Conservation (phyloP, 23 tunicate genomes). For the Halocynthia roretzi region DNA sequence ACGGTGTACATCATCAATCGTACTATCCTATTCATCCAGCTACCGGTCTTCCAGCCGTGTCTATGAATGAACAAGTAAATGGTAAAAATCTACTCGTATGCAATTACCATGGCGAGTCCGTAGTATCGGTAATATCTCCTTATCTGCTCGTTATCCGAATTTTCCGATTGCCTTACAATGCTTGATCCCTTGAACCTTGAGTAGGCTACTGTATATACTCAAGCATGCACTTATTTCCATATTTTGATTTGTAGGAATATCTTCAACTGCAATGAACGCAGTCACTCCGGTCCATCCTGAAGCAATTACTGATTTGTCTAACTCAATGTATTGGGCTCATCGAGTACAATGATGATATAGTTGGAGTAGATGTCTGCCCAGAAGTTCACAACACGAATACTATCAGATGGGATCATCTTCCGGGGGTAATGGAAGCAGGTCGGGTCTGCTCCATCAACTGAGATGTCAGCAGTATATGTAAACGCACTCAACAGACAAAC, state of each 20-base stretch:
- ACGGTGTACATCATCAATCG: neutral
- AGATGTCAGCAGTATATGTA: no score
- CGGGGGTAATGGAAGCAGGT: no score
- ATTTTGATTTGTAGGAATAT: neutral
- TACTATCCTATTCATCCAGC: neutral
- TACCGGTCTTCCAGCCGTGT: neutral
- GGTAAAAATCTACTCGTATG: no score
- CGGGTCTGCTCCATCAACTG: no score
- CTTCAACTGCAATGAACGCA: slow-evolving; percentile 1
- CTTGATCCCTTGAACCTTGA: no score
- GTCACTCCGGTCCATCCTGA: neutral
- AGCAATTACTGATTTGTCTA: neutral
- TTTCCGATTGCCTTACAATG: no score
- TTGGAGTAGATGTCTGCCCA: no score
- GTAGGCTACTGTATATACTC: neutral
- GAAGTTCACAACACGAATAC: no score
- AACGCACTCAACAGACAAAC: no score
- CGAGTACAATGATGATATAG: neutral
- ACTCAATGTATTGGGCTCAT: slow-evolving; percentile 5
- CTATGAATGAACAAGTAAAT: neutral
- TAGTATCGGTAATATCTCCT: neutral
- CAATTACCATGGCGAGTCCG: neutral
- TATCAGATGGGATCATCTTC: no score
- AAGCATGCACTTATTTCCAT: neutral
- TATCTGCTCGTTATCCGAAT: no score